Base-by-base conservation (phyloP, 2,113 vertebrate species). In the Chrysemys picta region DNA sequence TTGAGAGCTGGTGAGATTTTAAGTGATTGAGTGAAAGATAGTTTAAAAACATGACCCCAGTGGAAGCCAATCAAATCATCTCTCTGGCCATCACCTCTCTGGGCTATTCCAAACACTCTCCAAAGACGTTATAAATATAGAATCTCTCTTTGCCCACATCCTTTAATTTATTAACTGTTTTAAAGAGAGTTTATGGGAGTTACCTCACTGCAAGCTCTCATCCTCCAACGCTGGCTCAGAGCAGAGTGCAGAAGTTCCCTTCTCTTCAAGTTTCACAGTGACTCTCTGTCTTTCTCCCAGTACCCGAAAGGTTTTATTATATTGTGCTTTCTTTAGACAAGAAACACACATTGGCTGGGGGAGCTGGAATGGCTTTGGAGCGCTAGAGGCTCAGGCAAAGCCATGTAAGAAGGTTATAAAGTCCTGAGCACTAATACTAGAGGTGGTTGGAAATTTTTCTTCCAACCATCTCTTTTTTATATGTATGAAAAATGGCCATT, bases 301-400 rank as follows among this genome's bases (percentile, higher is more conserved):
- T 65, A 95, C 35, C 59, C 27, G 42, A 94, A 95, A 84, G 4
- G 83, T 83, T 89, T 97, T 93, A 91, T 96, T 95, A 90, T 95
- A 91, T 97, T 87, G 16, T 42, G 86, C 96, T 97, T 91, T 82
- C 91, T 97, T 93, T 94, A 94, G 93, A 97, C 95, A 96, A 95
- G 89, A 96, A 97, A 97, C 24, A 45, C 90, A 95, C 79, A 47
- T 57, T 52, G 75, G 89, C 93, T 96, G 96, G 95, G 93, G 42
- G 10, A 95, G 81, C 88, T 50, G 75, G 90, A 92, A 57, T 3
- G 29, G 78, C 1, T 76, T 80, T 94, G 91, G 95, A 97, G 96
- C 84, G n/a, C 0, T 0, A 0, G 83, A 93, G 95, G 94, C 94
- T 95, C 93, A 79, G 89, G 85, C 84, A 88, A 78, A 84, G 95